Percentiles rank a stretch among this genome's conserved stretches.
Conservation (phyloP, 2,113 vertebrate species). For the Papio anubis region DNA sequence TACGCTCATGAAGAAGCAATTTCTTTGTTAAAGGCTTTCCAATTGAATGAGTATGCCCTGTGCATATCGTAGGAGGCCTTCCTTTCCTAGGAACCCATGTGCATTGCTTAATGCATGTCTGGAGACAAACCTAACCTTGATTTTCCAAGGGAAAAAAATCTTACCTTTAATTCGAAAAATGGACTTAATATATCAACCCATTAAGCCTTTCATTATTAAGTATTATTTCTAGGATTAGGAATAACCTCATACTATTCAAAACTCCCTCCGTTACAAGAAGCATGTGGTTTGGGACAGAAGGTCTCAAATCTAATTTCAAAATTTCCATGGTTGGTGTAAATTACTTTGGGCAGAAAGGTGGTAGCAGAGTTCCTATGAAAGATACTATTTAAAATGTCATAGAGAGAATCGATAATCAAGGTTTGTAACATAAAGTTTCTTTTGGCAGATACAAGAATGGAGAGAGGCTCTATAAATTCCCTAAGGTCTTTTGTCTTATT, state of each 20-base stretch:
- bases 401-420: constrained; percentile 60
- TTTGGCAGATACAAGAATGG: constrained; percentile 45
- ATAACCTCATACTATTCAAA: constrained; percentile 11
- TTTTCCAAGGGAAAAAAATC: constrained; percentile 48
- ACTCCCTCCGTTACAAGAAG: constrained; percentile 15
- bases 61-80: constrained; percentile 32
- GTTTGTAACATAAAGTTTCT: constrained; percentile 57
- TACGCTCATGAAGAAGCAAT: constrained; percentile 35
- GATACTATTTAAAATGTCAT: constrained; percentile 64
- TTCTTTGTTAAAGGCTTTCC: constrained; percentile 59
- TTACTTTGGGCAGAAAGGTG: constrained; percentile 58
- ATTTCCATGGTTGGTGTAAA: constrained; percentile 64
- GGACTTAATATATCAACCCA: constrained; percentile 18
- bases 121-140: neutral
- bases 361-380: constrained; percentile 57
- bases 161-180: constrained; percentile 55
- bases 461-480: constrained; percentile 46
- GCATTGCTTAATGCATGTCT: constrained; percentile 36
- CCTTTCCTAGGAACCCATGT: constrained; percentile 50
- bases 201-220: constrained; percentile 24
- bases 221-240: constrained; percentile 57
- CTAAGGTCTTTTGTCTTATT: constrained; percentile 30
- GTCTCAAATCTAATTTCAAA: constrained; percentile 69
- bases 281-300: constrained; percentile 65
- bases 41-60: constrained; percentile 46